phyloP scores from a whole-genome alignment of 2,888 invertebrate species.

The Melinaea menophilus region DNA sequence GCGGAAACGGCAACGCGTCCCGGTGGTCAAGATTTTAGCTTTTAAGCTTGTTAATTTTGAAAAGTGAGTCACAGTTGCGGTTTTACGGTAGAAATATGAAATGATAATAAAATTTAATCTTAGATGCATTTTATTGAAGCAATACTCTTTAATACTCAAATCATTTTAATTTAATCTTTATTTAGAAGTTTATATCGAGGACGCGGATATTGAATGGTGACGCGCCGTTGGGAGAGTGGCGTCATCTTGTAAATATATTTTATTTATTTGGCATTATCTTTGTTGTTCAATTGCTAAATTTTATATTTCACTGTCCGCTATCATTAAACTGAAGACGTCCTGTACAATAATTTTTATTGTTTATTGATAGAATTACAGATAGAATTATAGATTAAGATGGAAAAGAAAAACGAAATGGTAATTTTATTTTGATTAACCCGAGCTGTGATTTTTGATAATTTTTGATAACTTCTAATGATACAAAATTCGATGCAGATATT shows the following conservation, averaged over 20 bases:
- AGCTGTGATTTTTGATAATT: slow-evolving; percentile 78
- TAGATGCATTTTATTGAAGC: slow-evolving; percentile 7
- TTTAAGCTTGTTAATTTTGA: slow-evolving; percentile 17
- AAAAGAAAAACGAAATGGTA: slow-evolving; percentile 66
- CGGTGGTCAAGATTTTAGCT: slow-evolving; percentile 19
- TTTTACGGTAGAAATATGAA: slow-evolving; percentile 15
- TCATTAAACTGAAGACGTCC: slow-evolving; percentile 61
- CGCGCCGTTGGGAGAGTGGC: slow-evolving; percentile 28
- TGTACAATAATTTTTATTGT: slow-evolving; percentile 73
- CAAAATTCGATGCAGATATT: slow-evolving; percentile 32
- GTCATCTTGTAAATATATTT: slow-evolving; percentile 42
- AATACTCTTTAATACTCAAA: slow-evolving; percentile 21
- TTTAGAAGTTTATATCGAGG: slow-evolving; percentile 55
- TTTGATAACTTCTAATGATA: slow-evolving; percentile 48
- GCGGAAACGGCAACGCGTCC: slow-evolving; percentile 19
- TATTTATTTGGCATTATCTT: slow-evolving; percentile 36
- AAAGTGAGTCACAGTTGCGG: slow-evolving; percentile 23
- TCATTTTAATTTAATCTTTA: slow-evolving; percentile 58
- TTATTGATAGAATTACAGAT: slow-evolving; percentile 66
- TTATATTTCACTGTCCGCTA: slow-evolving; percentile 47
- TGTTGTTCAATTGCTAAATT: slow-evolving; percentile 42
- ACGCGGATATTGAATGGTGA: slow-evolving; percentile 40
- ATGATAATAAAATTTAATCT: not conserved
- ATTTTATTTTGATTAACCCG: slow-evolving; percentile 75
- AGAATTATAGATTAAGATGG: slow-evolving; percentile 49